Conservation (phyloP, 1,140 invertebrate species). For the Drosophila simulans region DNA sequence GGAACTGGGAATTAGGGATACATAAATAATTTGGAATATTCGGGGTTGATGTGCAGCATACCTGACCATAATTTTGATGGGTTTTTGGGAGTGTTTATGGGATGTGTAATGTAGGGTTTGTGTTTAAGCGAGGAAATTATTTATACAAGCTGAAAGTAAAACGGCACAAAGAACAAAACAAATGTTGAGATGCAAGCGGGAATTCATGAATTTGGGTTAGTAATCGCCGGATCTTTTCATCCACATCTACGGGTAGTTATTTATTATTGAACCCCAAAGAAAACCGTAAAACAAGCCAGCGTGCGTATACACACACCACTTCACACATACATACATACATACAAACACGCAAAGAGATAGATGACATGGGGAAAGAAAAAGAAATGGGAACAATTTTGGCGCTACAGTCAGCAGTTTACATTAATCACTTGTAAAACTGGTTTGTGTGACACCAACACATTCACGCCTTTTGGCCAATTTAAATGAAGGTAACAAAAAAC, state of each 20-base stretch:
- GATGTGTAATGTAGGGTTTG: slow-evolving; percentile 23
- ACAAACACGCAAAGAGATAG: background rate
- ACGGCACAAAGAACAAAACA: slow-evolving; percentile 57
- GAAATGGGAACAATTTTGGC: slow-evolving; percentile 45
- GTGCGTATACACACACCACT: slow-evolving; percentile 56
- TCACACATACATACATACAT: background rate
- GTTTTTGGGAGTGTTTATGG: slow-evolving; percentile 20
- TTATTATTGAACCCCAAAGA: slow-evolving; percentile 5
- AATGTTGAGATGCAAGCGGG: slow-evolving; percentile 27
- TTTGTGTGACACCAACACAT: slow-evolving; percentile 18
- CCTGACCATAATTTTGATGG: slow-evolving; percentile 69
- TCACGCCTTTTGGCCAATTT: slow-evolving; percentile 1
- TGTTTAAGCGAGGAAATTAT: slow-evolving; percentile 52
- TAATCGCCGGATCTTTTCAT: background rate
- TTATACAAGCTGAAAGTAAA: slow-evolving; percentile 67
- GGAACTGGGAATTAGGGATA: background rate
- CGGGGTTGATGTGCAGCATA: slow-evolving; percentile 41
- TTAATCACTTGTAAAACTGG: slow-evolving; percentile 40
- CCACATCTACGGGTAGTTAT: background rate
- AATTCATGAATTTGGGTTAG: slow-evolving; percentile 2
- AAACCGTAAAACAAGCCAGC: slow-evolving; percentile 17
- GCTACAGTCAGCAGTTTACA: slow-evolving; percentile 20
- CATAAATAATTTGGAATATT: slow-evolving; percentile 1
- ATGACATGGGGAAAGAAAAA: slow-evolving; percentile 1
- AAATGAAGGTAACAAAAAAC: slow-evolving; percentile 7